These are phyloP conservation scores for Pocillopora damicornis DNA, from an alignment of 64 coral and sea anemone species.

Conservation along the genomic window DNA sequence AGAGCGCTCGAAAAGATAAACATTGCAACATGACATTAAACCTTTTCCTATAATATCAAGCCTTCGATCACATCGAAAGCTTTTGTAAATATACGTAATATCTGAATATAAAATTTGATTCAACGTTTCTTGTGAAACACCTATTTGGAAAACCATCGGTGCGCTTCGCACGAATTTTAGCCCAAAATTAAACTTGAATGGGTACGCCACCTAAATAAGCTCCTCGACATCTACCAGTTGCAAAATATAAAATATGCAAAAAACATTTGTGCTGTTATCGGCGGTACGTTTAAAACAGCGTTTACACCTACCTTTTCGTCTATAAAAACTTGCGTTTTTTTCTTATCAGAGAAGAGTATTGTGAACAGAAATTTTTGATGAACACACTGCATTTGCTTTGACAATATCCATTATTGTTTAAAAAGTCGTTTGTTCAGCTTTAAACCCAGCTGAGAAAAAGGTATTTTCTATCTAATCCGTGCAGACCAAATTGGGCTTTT, in stretches of 20 bases:
- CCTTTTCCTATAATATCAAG: no score
- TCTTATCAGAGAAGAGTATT: neutral
- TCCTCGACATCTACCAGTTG: neutral
- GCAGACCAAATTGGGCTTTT: neutral
- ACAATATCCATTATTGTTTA: neutral
- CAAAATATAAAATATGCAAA: neutral
- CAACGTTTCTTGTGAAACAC: no score
- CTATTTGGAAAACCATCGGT: no score
- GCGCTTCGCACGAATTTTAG: no score
- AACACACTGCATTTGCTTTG: neutral
- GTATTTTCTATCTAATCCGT: neutral
- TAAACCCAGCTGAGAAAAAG: neutral
- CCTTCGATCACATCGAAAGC: no score
- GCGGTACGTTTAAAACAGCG: neutral
- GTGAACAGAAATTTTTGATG: neutral
- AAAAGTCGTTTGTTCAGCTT: neutral
- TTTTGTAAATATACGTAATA: no score
- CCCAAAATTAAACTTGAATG: neutral
- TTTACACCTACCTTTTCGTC: neutral
- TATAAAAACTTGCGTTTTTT: neutral
- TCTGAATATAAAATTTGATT: no score
- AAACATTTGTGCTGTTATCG: neutral
- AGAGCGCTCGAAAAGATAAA: no score
- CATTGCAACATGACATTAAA: no score
- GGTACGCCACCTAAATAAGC: neutral